Evolutionary conservation across 1,140 invertebrate genomes (phyloP).

Genomic region (Lasioglossum albipes): DNA sequence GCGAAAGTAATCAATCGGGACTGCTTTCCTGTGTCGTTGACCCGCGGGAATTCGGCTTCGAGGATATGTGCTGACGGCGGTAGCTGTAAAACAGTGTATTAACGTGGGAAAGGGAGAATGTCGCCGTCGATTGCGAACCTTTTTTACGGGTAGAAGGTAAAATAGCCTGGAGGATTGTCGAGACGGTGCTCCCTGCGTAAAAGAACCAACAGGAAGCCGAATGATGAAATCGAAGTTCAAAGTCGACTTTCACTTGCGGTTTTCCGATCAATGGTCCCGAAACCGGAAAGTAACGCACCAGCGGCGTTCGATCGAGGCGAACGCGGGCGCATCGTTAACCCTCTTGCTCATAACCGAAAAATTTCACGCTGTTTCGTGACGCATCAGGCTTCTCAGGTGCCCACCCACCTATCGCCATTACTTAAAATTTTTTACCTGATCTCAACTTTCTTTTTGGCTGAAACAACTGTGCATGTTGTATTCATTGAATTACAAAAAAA

Average conservation of each 20-base stretch:
- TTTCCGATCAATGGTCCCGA: not conserved
- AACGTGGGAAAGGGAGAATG: not conserved
- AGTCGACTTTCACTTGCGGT: conserved; percentile 2
- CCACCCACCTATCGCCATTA: too few relatives aligned
- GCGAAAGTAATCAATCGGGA: conserved; percentile 21
- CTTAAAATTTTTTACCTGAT: too few relatives aligned
- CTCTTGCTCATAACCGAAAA: too few relatives aligned
- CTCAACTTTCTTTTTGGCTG: too few relatives aligned
- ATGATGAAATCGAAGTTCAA: not conserved
- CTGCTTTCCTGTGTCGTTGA: conserved; percentile 30
- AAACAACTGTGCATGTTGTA: too few relatives aligned
- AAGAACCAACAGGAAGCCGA: not conserved
- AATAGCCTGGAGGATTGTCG: not conserved
- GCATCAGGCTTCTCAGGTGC: too few relatives aligned
- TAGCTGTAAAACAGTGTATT: not conserved
- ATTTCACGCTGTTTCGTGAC: too few relatives aligned
- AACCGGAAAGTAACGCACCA: not conserved
- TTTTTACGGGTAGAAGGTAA: not conserved
- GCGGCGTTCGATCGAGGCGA: not conserved
- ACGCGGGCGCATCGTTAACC: not conserved
- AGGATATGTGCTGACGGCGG: not conserved
- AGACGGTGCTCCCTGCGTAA: not conserved
- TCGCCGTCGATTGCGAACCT: not conserved
- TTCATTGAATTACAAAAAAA: too few relatives aligned
- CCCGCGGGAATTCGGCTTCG: conserved; percentile 25